phyloP scores from a whole-genome alignment of 2,888 invertebrate genomes.

The Acleris sparsana region DNA sequence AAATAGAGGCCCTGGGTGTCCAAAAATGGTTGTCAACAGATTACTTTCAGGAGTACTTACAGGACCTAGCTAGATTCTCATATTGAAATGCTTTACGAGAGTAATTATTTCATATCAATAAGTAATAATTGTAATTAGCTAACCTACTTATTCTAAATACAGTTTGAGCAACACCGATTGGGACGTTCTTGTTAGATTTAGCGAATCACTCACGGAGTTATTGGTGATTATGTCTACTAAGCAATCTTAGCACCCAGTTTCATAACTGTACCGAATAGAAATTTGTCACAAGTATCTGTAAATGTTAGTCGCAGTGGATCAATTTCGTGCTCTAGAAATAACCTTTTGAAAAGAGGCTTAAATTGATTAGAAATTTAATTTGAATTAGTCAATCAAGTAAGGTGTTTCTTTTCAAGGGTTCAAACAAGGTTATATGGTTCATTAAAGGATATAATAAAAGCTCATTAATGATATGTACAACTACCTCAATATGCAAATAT shows the following conservation, averaged over 20 bases:
- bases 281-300: slow-evolving; percentile 22
- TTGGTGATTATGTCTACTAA: slow-evolving; percentile 12
- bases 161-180: slow-evolving; percentile 1
- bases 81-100: too few species aligned
- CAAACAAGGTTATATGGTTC: not conserved
- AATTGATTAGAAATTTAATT: not conserved
- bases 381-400: too few species aligned
- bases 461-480: slow-evolving; percentile 8
- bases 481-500: not conserved
- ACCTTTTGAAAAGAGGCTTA: not conserved
- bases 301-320: slow-evolving; percentile 4
- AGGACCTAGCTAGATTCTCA: too few species aligned
- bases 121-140: too few species aligned
- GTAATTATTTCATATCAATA: too few species aligned
- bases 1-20: too few species aligned
- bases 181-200: slow-evolving; percentile 13
- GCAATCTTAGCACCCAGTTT: slow-evolving; percentile 16
- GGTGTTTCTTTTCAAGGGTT: not conserved
- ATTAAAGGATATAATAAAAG: slow-evolving; percentile 3
- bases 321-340: slow-evolving; percentile 11
- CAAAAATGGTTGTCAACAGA: too few species aligned
- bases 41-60: too few species aligned
- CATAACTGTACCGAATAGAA: slow-evolving; percentile 17
- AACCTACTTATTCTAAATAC: too few species aligned
- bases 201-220: slow-evolving; percentile 11